Base-by-base conservation (phyloP, 2,113 vertebrate genomes). In the Lophius piscatorius region DNA sequence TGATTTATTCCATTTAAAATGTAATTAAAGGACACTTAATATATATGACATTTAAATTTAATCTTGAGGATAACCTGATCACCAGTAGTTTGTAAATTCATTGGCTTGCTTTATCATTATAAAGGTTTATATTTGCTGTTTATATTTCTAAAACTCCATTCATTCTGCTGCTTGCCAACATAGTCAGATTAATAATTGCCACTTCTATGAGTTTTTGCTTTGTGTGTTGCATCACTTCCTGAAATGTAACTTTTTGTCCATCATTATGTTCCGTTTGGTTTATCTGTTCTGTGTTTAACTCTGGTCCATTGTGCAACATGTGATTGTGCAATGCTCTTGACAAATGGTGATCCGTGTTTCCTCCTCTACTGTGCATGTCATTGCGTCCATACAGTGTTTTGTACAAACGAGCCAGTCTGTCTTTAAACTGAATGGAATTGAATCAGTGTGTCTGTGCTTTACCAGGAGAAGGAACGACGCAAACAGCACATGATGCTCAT, bases 401-500 rank as follows among this genome's bases (percentile, higher is more conserved):
- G 31, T 13, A 46, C 49, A 14, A 41, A 14, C 49, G 26, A 56
- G 38, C 26, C 10, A 1, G 47, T 52, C 41, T 46, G 5, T 36
- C 6, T 11, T 42, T 1, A 20, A 38, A 31, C 20, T 21, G 2
- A 55, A 17, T 40, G 11, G 18, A 55, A 23, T 35, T 20, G 1
- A 44, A 64, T 87, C 83, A 26, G 1, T 33, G 74, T 77, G 74
- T 89, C 61, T 92, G 52, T 92, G 76, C 65, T 89, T 75, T 87
- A 78, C 69, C 88, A 98, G 97, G 96, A 98, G 65, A 92, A 93
- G 68, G 95, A 98, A 78, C 90, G 96, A 79, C 92, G 94, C 39
- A 89, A 93, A 49, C 96, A 98, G 65, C 95, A 98, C 60, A 92
- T 95, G 93, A 95, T 97, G 93, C 91, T 98, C 55, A 92, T 97